Base-by-base conservation (phyloP, 53 echinoderm and acorn worm species). In the Actinopyga echinites region DNA sequence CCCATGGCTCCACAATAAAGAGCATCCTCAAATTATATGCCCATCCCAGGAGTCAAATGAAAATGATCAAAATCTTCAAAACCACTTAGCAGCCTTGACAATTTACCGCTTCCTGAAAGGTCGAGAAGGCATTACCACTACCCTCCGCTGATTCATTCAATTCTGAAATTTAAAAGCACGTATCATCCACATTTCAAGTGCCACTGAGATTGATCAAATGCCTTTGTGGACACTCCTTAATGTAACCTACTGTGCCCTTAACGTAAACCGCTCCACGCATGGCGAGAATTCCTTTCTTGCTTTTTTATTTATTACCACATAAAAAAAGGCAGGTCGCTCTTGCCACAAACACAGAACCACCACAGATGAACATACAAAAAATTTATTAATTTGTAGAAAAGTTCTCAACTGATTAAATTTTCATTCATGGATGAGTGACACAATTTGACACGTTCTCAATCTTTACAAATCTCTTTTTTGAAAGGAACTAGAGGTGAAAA, bases 381-480 rank as follows among this genome's bases (percentile, higher is more conserved):
- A 5, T 44, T 44, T 44, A 44, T 44, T 44, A 44, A 44, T 44
- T 44, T 44, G 44, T 44, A 69, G 21, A 37, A 40, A 69, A 69
- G 38, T 69, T 40, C 62, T 26, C 40, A 21, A 69, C 40, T 69
- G 69, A 69, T 69, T 69, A 43, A 69, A 69, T 69, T 65, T 65
- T 69, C 40, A n/a, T 20, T 36, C 33, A 69, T 69, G 69, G 69
- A 40, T 69, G 69, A 69, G 23, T 69, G 69, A 38, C 21, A 69
- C 69, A 69, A 69, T 69, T 69, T 69, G 69, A 69, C 69, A 69
- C 69, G 40, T 69, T 69, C 43, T 40, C 69, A 69, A 69, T 38
- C 69, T 38, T 69, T 8, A 42, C 35, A 35, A 69, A 38, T 42
- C 43, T 24, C 62, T 62, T 62, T 69, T 69, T 22, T 22, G 8